Percentiles rank a stretch among this genome's conserved stretches.
phyloP scores from a whole-genome alignment of 2,113 vertebrate genomes.

The Micromys minutus region DNA sequence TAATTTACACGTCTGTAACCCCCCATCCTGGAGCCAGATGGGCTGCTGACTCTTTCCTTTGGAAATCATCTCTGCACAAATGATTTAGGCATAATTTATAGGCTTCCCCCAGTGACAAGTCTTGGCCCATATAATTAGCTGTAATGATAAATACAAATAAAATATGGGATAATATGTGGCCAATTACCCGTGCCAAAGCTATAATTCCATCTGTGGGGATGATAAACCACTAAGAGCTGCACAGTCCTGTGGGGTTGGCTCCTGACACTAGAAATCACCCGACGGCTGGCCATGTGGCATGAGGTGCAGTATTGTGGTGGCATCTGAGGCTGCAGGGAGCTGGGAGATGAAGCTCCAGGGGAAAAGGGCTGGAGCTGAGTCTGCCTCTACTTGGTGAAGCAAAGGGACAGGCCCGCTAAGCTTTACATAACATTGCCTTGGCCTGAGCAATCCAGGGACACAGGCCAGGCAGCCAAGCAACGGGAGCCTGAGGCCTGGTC shows the following conservation, averaged over 20 bases:
- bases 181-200: constrained; percentile 61
- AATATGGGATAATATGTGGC: constrained; percentile 44
- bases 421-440: accelerated
- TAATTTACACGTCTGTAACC: not conserved
- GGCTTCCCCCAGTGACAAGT: constrained; percentile 53
- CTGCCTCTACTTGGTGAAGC: accelerated
- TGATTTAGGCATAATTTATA: constrained; percentile 59
- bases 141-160: constrained; percentile 73
- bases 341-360: not conserved
- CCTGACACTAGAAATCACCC: not conserved
- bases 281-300: not conserved
- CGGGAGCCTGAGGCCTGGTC: accelerated
- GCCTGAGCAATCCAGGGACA: too few relatives aligned
- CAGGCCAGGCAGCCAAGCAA: not conserved
- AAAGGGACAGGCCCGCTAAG: accelerated
- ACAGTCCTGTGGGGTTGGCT: not conserved
- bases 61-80: not conserved
- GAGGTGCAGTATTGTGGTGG: accelerated
- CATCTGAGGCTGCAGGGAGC: not conserved
- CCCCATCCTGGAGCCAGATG: not conserved
- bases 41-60: not conserved
- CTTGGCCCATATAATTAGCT: constrained; percentile 66
- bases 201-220: constrained; percentile 47
- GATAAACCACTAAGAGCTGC: not conserved
- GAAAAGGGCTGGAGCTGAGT: not conserved